Conservation (phyloP, 2,888 invertebrate species). For the Actias luna region DNA sequence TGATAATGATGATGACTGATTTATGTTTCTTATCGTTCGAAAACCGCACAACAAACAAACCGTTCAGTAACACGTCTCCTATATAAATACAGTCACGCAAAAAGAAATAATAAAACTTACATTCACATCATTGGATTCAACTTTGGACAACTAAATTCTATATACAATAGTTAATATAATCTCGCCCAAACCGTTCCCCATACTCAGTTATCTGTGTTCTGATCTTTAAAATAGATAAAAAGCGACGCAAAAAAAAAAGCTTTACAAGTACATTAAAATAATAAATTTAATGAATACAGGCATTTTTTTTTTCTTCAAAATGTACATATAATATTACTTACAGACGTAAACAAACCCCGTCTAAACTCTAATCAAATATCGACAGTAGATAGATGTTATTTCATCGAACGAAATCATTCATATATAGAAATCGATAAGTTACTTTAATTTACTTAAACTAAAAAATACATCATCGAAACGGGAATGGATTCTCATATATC, state of each 20-base stretch:
- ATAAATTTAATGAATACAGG: conserved; percentile 46
- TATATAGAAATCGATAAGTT: conserved; percentile 43
- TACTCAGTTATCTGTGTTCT: conserved; percentile 26
- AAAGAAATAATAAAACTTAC: conserved; percentile 51
- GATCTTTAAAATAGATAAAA: conserved; percentile 11
- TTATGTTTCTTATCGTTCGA: conserved; percentile 44
- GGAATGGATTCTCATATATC: conserved; percentile 38
- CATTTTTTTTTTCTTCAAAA: conserved; percentile 66
- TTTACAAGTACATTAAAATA: conserved; percentile 64
- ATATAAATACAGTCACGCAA: conserved; percentile 45
- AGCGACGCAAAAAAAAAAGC: conserved; percentile 44
- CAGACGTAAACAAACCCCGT: conserved; percentile 50
- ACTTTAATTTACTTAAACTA: conserved; percentile 39
- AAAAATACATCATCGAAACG: conserved; percentile 52
- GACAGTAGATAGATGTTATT: conserved; percentile 24
- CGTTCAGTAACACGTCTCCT: conserved; percentile 50
- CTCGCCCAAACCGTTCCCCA: conserved; percentile 29
- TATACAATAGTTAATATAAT: conserved; percentile 66
- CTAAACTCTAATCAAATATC: conserved; percentile 41
- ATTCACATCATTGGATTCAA: conserved; percentile 70
- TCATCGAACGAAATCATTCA: conserved; percentile 50
- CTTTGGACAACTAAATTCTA: conserved; percentile 75
- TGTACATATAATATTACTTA: conserved; percentile 78
- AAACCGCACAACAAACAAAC: conserved; percentile 48
- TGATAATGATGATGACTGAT: too few relatives aligned